Conservation (phyloP, 2,888 invertebrate genomes). For the Drosophila macrothrix region DNA sequence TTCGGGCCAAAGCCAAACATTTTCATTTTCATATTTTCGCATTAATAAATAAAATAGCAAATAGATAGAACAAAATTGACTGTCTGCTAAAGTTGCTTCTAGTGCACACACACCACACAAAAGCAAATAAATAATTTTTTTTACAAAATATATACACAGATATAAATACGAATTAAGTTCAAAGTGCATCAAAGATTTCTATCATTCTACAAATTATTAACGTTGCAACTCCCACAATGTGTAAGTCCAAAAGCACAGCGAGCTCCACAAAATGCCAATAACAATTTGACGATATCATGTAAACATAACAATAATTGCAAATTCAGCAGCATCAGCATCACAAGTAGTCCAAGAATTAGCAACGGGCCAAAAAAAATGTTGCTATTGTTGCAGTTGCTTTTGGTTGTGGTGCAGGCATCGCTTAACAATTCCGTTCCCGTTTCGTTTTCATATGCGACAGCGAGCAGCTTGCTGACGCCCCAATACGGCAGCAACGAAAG, state of each 20-base stretch:
- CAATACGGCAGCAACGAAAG: constrained; percentile 68
- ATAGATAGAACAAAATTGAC: constrained; percentile 37
- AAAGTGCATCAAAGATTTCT: constrained; percentile 39
- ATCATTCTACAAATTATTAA: constrained; percentile 36
- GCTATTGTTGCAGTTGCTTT: constrained; percentile 35
- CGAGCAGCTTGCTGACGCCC: constrained; percentile 61
- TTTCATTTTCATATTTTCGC: constrained; percentile 62
- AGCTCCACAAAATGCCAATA: constrained; percentile 23
- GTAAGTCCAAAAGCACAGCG: constrained; percentile 42
- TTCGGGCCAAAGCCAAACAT: constrained; percentile 66
- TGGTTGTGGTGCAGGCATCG: constrained; percentile 31
- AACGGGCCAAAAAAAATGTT: constrained; percentile 33
- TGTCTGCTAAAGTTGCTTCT: constrained; percentile 47
- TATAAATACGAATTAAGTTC: constrained; percentile 14
- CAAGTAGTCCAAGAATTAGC: constrained; percentile 22
- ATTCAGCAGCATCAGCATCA: background rate
- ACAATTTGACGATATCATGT: background rate
- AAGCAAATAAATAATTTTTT: constrained; percentile 6
- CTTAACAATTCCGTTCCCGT: constrained; percentile 40
- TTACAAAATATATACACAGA: background rate
- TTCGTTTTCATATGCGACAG: constrained; percentile 35
- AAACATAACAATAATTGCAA: constrained; percentile 17
- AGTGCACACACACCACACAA: constrained; percentile 40
- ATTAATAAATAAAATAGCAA: constrained; percentile 51
- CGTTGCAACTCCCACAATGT: constrained; percentile 48